Percentiles rank a stretch among this genome's conserved stretches.
Conservation (phyloP, 2,888 invertebrate species). For the Petrolisthes cinctipes region DNA sequence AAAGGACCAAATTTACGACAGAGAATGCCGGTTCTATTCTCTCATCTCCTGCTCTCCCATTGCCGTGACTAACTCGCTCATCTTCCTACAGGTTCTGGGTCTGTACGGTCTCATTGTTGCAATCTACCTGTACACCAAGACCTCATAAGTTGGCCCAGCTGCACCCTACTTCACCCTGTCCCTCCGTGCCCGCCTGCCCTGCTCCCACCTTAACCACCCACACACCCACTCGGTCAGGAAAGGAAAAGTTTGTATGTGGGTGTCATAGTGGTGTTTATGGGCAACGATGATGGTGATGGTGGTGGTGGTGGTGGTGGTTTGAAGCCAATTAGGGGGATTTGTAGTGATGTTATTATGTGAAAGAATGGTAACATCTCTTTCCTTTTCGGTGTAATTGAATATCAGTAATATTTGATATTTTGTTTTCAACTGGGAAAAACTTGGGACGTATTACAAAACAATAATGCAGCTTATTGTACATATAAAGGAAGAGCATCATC, state of each 20-base stretch:
- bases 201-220: not conserved
- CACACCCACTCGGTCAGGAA: not conserved
- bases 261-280: not conserved
- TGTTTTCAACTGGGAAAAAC: too few relatives aligned
- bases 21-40: too few relatives aligned
- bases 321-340: too few relatives aligned
- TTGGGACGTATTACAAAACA: too few relatives aligned
- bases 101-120: constrained; percentile 99
- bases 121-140: constrained; percentile 97
- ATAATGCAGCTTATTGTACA: too few relatives aligned
- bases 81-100: constrained; percentile 83
- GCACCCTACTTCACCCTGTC: not conserved
- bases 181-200: not conserved
- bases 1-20: too few relatives aligned
- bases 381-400: too few relatives aligned
- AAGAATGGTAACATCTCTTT: too few relatives aligned
- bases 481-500: too few relatives aligned
- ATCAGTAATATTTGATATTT: too few relatives aligned
- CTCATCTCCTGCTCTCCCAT: too few relatives aligned
- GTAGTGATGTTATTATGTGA: too few relatives aligned
- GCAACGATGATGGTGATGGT: not conserved
- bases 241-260: not conserved
- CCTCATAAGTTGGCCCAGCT: constrained; percentile 17
- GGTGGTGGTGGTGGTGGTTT: not conserved
- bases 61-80: not conserved